A percentile compares a stretch with the other conserved stretches of the same genome.
These are phyloP conservation scores for Isurus oxyrinchus DNA, from an alignment of 2,113 vertebrate genomes.

Conservation along the genomic window DNA sequence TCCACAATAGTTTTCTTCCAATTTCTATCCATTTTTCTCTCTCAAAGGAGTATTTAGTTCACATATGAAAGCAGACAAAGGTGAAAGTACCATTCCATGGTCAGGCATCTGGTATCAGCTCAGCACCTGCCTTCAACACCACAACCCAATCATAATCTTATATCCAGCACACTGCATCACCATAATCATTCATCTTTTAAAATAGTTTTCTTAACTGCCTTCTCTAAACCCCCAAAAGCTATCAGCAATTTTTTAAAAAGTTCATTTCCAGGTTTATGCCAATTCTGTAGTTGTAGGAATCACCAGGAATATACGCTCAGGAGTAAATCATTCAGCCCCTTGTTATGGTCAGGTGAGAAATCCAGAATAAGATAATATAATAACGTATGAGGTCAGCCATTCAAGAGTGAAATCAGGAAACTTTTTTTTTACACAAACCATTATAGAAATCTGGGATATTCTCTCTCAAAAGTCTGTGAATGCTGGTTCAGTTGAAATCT, in stretches of 20 bases:
- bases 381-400: too few relatives aligned
- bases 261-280: not conserved
- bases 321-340: not conserved
- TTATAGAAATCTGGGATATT: too few relatives aligned
- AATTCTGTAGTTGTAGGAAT: not conserved
- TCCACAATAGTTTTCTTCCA: not conserved
- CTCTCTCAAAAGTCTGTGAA: too few relatives aligned
- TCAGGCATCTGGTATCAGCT: not conserved
- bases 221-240: not conserved
- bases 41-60: not conserved
- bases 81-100: not conserved
- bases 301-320: not conserved
- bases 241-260: not conserved
- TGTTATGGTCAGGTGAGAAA: not conserved
- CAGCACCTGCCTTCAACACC: not conserved
- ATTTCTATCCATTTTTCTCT: not conserved
- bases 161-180: not conserved
- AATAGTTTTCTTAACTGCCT: not conserved
- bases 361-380: too few relatives aligned
- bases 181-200: not conserved
- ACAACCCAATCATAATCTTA: not conserved
- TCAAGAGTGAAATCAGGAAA: too few relatives aligned
- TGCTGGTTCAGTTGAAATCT: too few relatives aligned
- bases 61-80: not conserved
- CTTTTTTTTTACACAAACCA: too few relatives aligned